Conservation (phyloP, 2,113 vertebrate genomes). For the Burhinus bistriatus region DNA sequence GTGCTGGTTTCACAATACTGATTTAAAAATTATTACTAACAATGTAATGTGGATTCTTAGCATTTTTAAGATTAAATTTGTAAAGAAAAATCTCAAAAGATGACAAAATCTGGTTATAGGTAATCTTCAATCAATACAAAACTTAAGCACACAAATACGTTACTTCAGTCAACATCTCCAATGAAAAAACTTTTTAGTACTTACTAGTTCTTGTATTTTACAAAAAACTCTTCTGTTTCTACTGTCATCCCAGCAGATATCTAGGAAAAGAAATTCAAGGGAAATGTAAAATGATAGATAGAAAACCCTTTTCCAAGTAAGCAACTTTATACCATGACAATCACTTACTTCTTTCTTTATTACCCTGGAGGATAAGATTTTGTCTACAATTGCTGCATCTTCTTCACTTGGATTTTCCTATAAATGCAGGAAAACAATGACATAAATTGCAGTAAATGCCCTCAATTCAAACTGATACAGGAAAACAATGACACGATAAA, state of each 20-base stretch:
- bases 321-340: neutral
- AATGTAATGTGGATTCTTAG: neutral
- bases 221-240: constrained; percentile 95
- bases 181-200: constrained; percentile 42
- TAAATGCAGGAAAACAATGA: neutral
- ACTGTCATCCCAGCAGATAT: constrained; percentile 86
- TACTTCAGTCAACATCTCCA: neutral
- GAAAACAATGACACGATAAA: neutral
- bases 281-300: neutral
- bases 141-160: neutral
- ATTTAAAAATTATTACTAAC: neutral
- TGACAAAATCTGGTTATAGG: neutral
- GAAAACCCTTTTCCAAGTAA: neutral
- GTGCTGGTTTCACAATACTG: neutral
- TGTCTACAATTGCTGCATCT: constrained; percentile 97
- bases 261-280: constrained; percentile 70
- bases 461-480: neutral
- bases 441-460: neutral
- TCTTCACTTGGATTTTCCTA: constrained; percentile 98
- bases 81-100: neutral
- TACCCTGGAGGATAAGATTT: constrained; percentile 92
- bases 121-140: neutral
- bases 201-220: constrained; percentile 99
- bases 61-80: neutral
- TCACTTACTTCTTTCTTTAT: constrained; percentile 92